A percentile compares a stretch with the other conserved stretches of the same genome.
Conservation (phyloP, 2,888 invertebrate genomes). For the Calliopum simillimum region DNA sequence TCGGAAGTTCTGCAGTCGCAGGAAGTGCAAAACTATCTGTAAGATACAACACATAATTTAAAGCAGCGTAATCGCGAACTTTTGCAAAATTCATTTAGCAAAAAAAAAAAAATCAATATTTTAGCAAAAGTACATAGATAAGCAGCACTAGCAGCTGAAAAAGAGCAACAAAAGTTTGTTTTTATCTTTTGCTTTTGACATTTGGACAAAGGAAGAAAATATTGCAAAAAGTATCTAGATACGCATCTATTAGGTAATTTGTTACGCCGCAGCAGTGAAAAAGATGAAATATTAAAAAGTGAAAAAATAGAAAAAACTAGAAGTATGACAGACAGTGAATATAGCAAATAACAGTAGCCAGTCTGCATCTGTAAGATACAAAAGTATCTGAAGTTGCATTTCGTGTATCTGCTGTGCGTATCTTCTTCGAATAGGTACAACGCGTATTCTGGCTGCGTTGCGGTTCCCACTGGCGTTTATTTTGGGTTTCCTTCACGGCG, state of each 20-base stretch:
- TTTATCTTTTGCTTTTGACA: background rate
- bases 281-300: too few relatives aligned
- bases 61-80: too few relatives aligned
- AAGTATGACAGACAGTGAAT: too few relatives aligned
- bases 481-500: background rate
- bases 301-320: too few relatives aligned
- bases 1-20: constrained; percentile 1
- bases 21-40: constrained; percentile 18
- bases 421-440: constrained; percentile 11
- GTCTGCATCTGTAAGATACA: constrained; percentile 18
- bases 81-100: background rate
- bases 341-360: background rate
- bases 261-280: too few relatives aligned
- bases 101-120: constrained; percentile 9
- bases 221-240: too few relatives aligned
- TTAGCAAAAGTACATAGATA: background rate
- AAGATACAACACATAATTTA: background rate
- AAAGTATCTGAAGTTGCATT: constrained; percentile 21
- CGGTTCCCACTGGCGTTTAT: background rate
- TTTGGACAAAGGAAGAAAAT: background rate
- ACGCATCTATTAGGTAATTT: too few relatives aligned
- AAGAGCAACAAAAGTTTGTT: background rate
- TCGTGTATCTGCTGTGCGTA: constrained; percentile 21
- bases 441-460: constrained; percentile 7
- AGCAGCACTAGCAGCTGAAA: background rate